Conservation (phyloP, 2,888 invertebrate species). For the Lampropteryx suffumata region DNA sequence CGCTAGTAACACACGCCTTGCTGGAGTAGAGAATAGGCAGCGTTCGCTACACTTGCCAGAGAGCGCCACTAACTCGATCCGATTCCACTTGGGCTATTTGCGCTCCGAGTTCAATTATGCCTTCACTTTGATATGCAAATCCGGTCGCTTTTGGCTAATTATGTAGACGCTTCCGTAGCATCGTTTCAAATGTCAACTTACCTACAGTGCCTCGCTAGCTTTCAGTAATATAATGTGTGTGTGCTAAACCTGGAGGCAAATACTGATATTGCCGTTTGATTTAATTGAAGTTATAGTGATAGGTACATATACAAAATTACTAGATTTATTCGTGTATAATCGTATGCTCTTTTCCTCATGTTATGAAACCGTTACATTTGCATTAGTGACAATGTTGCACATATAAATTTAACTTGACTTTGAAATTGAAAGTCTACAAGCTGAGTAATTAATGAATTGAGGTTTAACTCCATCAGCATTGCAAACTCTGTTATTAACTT, state of each 20-base stretch:
- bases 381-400: constrained; percentile 7
- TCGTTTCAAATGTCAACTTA: constrained; percentile 64
- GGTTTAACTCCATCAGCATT: constrained; percentile 44
- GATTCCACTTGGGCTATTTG: constrained; percentile 79
- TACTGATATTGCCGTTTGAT: constrained; percentile 22
- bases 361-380: constrained; percentile 7
- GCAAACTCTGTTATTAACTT: constrained; percentile 66
- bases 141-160: constrained; percentile 75
- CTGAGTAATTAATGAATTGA: constrained; percentile 46
- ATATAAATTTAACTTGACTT: constrained; percentile 30
- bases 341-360: no score
- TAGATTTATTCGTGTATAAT: no score
- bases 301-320: no score
- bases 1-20: neutral
- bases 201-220: constrained; percentile 39
- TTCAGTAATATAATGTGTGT: constrained; percentile 16
- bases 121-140: constrained; percentile 81
- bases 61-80: constrained; percentile 75
- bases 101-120: constrained; percentile 77
- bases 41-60: constrained; percentile 62
- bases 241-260: constrained; percentile 24
- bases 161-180: constrained; percentile 71
- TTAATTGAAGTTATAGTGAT: constrained; percentile 26
- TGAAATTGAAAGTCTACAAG: constrained; percentile 30
- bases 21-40: constrained; percentile 36